Conservation (phyloP, 2,113 vertebrate species). For the Cygnus buccinator region DNA sequence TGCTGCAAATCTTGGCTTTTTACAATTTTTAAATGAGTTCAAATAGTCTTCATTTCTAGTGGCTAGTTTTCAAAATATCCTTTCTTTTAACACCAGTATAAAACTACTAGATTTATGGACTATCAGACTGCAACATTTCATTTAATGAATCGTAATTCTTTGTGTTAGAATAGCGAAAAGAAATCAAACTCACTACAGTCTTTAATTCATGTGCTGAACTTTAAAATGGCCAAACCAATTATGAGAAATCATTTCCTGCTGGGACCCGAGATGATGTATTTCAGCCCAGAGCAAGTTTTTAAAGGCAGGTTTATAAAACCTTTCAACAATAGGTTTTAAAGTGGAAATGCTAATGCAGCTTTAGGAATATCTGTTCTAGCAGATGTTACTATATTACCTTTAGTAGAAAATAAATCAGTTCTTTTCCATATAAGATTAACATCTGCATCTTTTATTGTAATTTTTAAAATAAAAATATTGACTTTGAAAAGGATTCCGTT, state of each 20-base stretch:
- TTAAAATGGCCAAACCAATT: slow-evolving; percentile 21
- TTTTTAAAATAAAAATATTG: background rate
- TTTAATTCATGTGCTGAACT: slow-evolving; percentile 25
- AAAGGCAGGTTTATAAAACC: slow-evolving; percentile 50
- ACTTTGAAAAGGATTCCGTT: slow-evolving; percentile 6
- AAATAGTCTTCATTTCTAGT: background rate
- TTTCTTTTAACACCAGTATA: background rate
- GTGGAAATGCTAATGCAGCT: slow-evolving; percentile 70
- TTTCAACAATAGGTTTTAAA: slow-evolving; percentile 41
- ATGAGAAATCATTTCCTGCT: background rate
- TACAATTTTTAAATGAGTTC: background rate
- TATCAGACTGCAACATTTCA: background rate
- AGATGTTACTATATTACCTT: background rate
- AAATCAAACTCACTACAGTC: background rate
- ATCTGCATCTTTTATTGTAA: background rate
- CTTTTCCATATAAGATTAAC: background rate
- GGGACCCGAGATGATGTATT: slow-evolving; percentile 52
- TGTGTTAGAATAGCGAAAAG: background rate
- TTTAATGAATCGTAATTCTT: background rate
- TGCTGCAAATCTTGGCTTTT: background rate
- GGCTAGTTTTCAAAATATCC: background rate
- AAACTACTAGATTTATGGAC: background rate
- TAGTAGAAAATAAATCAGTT: background rate
- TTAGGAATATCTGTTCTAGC: slow-evolving; percentile 39
- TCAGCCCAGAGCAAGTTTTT: slow-evolving; percentile 61